Evolutionary conservation across 2,888 invertebrate genomes (phyloP).

Genomic region (Ligdia adustata): DNA sequence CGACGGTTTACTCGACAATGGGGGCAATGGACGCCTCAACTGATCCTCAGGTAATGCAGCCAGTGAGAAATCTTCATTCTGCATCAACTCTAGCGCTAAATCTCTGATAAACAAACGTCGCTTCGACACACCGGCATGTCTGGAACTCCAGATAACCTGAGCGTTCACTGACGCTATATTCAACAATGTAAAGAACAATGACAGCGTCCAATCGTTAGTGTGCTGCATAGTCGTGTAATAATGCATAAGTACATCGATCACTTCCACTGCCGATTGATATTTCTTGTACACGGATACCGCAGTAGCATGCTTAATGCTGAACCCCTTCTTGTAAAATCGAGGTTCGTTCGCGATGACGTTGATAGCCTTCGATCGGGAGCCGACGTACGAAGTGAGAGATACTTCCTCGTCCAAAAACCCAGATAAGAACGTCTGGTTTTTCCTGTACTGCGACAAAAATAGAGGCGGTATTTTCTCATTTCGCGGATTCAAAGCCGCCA

Average conservation of each 20-base stretch:
- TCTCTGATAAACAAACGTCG: constrained; percentile 67
- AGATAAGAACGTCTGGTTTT: constrained; percentile 55
- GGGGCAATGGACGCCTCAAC: constrained; percentile 33
- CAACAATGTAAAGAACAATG: constrained; percentile 69
- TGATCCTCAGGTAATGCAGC: constrained; percentile 36
- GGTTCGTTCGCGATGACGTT: constrained; percentile 69
- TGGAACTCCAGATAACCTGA: constrained; percentile 70
- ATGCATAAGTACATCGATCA: constrained; percentile 71
- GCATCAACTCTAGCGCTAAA: constrained; percentile 61
- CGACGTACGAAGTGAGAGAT: constrained; percentile 63
- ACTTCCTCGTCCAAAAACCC: constrained; percentile 64
- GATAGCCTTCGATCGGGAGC: constrained; percentile 55
- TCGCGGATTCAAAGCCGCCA: constrained; percentile 61
- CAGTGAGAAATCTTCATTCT: constrained; percentile 41
- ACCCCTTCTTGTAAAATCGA: constrained; percentile 61
- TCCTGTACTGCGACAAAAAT: constrained; percentile 62
- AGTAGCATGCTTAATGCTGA: constrained; percentile 49
- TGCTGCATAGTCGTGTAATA: constrained; percentile 74
- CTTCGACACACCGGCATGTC: constrained; percentile 48
- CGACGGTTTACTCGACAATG: constrained; percentile 30
- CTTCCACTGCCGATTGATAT: constrained; percentile 66
- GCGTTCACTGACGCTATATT: constrained; percentile 75
- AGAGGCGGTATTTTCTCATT: constrained; percentile 66
- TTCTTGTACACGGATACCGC: constrained; percentile 68
- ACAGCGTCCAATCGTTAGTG: constrained; percentile 72